A percentile compares a stretch with the other conserved stretches of the same genome.
Evolutionary conservation across 2,797 vertebrate genomes (phyloP).

Genomic region (Eospalax fontanierii): DNA sequence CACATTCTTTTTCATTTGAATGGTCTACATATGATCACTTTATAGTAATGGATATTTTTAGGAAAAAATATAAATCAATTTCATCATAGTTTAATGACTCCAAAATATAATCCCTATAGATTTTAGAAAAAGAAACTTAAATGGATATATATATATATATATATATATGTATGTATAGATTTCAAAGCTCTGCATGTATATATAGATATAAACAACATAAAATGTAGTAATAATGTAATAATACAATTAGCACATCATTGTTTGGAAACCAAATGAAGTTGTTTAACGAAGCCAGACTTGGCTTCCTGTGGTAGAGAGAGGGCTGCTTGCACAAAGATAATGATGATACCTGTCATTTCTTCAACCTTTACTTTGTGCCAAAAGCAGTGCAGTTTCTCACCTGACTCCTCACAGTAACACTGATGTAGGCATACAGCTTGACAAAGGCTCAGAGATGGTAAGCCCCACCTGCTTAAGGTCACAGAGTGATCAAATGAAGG

Average conservation of each 20-base stretch:
- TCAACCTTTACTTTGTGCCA: not conserved
- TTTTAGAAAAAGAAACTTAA: constrained; percentile 68
- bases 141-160: constrained; percentile 57
- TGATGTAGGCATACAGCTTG: not conserved
- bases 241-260: constrained; percentile 64
- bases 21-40: constrained; percentile 70
- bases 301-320: constrained; percentile 1
- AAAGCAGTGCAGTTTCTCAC: not conserved
- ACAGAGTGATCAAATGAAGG: constrained; percentile 15
- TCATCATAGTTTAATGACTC: constrained; percentile 67
- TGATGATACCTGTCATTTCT: not conserved
- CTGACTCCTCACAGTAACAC: not conserved
- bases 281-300: constrained; percentile 33
- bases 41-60: constrained; percentile 24
- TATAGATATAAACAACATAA: constrained; percentile 59
- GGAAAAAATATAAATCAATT: constrained; percentile 61
- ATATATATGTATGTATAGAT: constrained; percentile 52
- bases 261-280: constrained; percentile 22
- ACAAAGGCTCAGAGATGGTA: constrained; percentile 56
- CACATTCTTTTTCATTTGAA: constrained; percentile 30
- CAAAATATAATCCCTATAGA: constrained; percentile 72
- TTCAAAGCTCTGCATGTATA: constrained; percentile 45
- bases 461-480: constrained; percentile 1
- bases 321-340: not conserved
- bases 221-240: constrained; percentile 68